Base-by-base conservation (phyloP, 2,888 invertebrate genomes). In the Athripsodes cinereus region DNA sequence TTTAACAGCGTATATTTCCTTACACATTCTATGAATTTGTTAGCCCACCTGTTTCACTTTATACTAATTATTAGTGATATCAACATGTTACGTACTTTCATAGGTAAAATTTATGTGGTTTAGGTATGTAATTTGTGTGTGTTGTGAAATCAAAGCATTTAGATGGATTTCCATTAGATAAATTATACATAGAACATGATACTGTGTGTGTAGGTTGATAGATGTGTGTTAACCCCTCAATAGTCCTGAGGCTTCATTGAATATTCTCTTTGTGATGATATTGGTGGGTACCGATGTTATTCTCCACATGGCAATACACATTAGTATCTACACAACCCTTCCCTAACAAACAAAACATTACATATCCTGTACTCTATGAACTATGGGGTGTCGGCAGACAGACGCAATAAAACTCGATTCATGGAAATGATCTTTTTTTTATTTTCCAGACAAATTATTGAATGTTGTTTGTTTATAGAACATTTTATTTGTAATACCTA, bases 261-360 rank as follows among this genome's bases (percentile, higher is more conserved):
- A 40, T 40, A 40, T 40, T 40, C 40, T 13, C 40, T 40, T 40
- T 40, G 40, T 40, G 40, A 13, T n/a, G 40, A 40, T 40, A 40
- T 40, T 40, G 40, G 3, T 26, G 26, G 10, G 26, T 26, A 26
- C 26, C 3, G 10, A 26, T 26, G 26, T 26, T 26, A 26, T 26
- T n/a, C n/a, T n/a, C n/a, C n/a, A n/a, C n/a, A n/a, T n/a, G n/a
- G n/a, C 31, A 31, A 40, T 40, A 40, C 40, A 13, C 40, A 26
- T 26, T 26, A 26, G 26, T 26, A 26, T 26, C 40, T 13, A 40
- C 13, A 40, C 40, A 40, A 40, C 16, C 13, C n/a, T n/a, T 16
- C 40, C 16, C 40, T 40, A 40, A n/a, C 40, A n/a, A n/a, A n/a
- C n/a, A 40, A 40, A 40, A 40, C 40, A 40, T 40, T 40, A 40